Conservation (phyloP, 53 echinoderm and acorn worm genomes). For the Mesocentrotus franciscanus region DNA sequence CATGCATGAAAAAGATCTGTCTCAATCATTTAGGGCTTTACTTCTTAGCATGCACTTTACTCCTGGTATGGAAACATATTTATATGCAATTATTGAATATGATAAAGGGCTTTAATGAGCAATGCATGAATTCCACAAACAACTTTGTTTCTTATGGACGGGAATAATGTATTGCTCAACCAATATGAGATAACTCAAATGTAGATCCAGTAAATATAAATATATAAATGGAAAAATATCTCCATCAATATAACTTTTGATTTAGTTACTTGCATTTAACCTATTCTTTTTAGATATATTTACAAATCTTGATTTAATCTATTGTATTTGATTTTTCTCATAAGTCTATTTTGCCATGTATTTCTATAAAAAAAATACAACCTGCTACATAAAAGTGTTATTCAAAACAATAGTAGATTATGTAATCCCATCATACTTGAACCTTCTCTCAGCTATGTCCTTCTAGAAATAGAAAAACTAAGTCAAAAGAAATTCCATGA, state of each 20-base stretch:
- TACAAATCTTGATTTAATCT: background rate
- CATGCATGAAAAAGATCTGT: constrained; percentile 1
- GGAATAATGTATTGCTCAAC: background rate
- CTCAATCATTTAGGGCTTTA: background rate
- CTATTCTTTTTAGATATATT: background rate
- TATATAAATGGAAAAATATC: background rate
- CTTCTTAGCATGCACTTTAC: background rate
- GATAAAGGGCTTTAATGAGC: background rate
- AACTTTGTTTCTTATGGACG: background rate
- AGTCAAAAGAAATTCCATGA: background rate
- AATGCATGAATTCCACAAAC: background rate
- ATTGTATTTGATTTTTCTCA: background rate
- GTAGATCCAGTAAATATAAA: background rate
- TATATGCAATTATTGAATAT: background rate
- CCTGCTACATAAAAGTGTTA: background rate
- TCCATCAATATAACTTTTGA: background rate
- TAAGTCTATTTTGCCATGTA: background rate
- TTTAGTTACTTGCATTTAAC: background rate
- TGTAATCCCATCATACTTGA: background rate
- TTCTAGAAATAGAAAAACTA: background rate
- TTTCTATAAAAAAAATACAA: background rate
- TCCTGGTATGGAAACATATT: background rate
- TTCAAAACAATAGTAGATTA: background rate
- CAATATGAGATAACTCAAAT: background rate
- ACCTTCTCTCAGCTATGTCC: background rate